Evolutionary conservation across 2,888 invertebrate genomes (phyloP).

Genomic region (Meloe dianella): DNA sequence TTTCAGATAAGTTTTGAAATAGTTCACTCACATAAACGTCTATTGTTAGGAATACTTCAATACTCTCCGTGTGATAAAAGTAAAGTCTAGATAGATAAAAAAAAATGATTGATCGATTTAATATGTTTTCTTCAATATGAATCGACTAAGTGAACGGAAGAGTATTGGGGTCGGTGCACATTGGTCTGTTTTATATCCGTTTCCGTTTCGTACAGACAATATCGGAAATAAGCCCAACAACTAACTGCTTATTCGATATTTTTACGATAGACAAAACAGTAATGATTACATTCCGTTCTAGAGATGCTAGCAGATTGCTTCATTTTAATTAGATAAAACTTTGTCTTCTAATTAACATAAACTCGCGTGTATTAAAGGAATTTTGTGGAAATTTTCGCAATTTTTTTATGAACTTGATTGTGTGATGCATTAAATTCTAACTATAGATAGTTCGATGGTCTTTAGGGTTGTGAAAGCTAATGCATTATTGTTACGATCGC

Average conservation of each 20-base stretch:
- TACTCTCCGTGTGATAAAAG: background rate
- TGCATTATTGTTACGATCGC: background rate
- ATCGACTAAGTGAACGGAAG: conserved; percentile 20
- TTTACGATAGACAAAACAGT: conserved; percentile 10
- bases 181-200: conserved; percentile 31
- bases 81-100: conserved; percentile 12
- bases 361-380: background rate
- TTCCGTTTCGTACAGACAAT: conserved; percentile 29
- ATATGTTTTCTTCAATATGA: conserved; percentile 20
- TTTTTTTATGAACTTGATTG: background rate
- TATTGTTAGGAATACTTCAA: background rate
- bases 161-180: conserved; percentile 28
- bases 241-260: conserved; percentile 25
- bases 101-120: conserved; percentile 31
- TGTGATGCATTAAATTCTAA: background rate
- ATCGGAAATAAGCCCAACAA: conserved; percentile 30
- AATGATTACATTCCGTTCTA: conserved; percentile 5
- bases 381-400: background rate
- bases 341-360: no score
- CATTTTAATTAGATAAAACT: background rate
- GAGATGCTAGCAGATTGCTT: background rate
- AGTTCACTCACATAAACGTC: background rate
- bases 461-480: background rate
- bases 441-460: background rate
- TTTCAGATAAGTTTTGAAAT: background rate